Evolutionary conservation across 2,888 invertebrate species (phyloP), one percentile per base, ranked within the genome.

Genomic region (Phalera bucephala): DNA sequence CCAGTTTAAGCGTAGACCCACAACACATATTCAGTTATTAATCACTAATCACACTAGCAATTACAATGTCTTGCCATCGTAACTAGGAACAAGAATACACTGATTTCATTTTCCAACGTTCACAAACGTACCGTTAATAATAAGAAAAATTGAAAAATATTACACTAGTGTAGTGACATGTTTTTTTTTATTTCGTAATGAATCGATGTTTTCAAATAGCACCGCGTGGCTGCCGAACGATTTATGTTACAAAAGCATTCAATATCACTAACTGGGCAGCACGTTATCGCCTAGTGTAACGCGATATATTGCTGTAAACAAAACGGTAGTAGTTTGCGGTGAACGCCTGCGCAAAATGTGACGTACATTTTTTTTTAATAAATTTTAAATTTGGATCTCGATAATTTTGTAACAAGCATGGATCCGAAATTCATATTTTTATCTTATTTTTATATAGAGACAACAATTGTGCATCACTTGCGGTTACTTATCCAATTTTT

Each of bases 211-310:
- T 17, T 17, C 17, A 3, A 17, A 17, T 5, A 5, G 17, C 5
- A 17, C 17, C 31, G 29, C 40, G 33, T 23, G 19, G 38, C 33
- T 14, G 40, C 31, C 43, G 11, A 26, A 32, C 20, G 33, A 32
- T 44, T 31, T 40, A 38, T 20, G 21, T 37, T 26, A 27, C 35
- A 40, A 39, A 40, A 47, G 43, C 40, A 43, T 54, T 40, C 35
- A 45, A 54, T 59, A 51, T 49, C 52, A 47, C 45, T 52, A 57
- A 63, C 54, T 61, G 57, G 51, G 64, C 52, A 58, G 44, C 63
- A 51, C 67, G 69, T 72, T 80, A 80, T 80, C 77, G 64, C 53
- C 49, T 62, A 38, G 47, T 51, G 72, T 64, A 71, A 74, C 62
- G 52, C 66, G 68, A 74, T 66, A 65, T 50, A 36, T 35, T 11